Evolutionary conservation across 2,113 vertebrate genomes (phyloP), one percentile per base, ranked within the genome.

Genomic region (Datnioides undecimradiatus): DNA sequence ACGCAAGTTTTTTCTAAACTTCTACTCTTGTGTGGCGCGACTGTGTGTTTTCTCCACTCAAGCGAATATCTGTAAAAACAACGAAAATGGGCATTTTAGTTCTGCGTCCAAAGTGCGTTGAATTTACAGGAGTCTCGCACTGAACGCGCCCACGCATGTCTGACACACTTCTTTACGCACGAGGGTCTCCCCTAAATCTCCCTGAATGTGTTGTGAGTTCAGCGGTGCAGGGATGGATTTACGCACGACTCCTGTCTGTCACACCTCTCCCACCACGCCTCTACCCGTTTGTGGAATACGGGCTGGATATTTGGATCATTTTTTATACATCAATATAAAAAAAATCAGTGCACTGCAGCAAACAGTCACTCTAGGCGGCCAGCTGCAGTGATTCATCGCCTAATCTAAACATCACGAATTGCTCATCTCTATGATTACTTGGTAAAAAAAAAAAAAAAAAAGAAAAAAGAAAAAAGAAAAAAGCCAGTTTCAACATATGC

Each of bases 101-200:
- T 54, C n/a, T 14, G 12, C 17, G 57, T 43, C 65, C 54, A 55
- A 73, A 63, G 41, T 66, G 80, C 63, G 38, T 75, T 41, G 64
- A 57, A 76, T 48, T 59, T 67, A 51, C 38, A 80, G 25, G 31
- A 73, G 59, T 45, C 68, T 84, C 84, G 75, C 48, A 5, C 43
- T 64, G 70, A 76, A 25, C 76, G 46, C 76, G 62, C 76, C 83
- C 82, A 83, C 88, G 84, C 55, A 54, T 36, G 90, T 89, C 87
- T 86, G 87, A 90, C 88, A 90, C 87, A 46, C 76, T 82, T 70
- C 55, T 84, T 82, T 83, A 88, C 86, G 91, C 88, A 89, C 66
- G 52, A 90, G 89, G 89, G 80, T 91, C 90, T 90, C 92, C 92
- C 91, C 75, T 38, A 84, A 89, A 85, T 73, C 72, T 82, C 68